Evolutionary conservation across 2,888 invertebrate species (phyloP).

Genomic region (Rhingia campestris): DNA sequence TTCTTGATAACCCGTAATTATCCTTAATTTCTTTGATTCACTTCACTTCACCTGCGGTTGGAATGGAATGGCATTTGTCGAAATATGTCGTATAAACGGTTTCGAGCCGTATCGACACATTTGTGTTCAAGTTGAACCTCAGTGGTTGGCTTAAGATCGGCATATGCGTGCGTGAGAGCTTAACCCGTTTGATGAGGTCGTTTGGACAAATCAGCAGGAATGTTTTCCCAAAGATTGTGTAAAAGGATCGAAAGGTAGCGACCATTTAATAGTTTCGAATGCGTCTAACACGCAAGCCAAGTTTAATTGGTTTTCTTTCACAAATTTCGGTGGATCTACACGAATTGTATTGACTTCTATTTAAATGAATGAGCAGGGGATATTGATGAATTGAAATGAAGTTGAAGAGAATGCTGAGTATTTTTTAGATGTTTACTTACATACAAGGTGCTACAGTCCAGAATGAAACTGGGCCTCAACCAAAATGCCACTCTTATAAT

Average conservation of each 20-base stretch:
- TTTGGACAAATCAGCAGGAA: constrained; percentile 58
- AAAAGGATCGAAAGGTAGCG: constrained; percentile 52
- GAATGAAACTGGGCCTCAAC: too few relatives aligned
- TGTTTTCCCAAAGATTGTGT: constrained; percentile 33
- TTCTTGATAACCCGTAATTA: constrained; percentile 45
- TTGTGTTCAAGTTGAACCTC: constrained; percentile 21
- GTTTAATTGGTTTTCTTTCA: constrained; percentile 21
- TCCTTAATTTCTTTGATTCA: constrained; percentile 53
- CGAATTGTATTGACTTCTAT: constrained; percentile 7
- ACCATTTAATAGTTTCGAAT: constrained; percentile 55
- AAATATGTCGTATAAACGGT: constrained; percentile 39
- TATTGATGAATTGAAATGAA: too few relatives aligned
- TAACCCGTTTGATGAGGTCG: constrained; percentile 64
- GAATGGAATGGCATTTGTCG: constrained; percentile 16
- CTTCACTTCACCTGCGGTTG: constrained; percentile 51
- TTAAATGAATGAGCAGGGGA: neutral
- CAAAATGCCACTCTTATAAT: neutral
- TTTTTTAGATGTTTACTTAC: neutral
- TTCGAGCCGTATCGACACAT: constrained; percentile 45
- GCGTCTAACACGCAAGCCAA: constrained; percentile 50
- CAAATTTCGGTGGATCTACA: constrained; percentile 17
- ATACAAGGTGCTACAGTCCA: too few relatives aligned
- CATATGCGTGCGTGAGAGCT: constrained; percentile 61
- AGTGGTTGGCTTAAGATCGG: constrained; percentile 8
- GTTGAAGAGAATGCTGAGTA: neutral